Conservation (phyloP, 2,113 vertebrate species). For the Ptyas mucosa region DNA sequence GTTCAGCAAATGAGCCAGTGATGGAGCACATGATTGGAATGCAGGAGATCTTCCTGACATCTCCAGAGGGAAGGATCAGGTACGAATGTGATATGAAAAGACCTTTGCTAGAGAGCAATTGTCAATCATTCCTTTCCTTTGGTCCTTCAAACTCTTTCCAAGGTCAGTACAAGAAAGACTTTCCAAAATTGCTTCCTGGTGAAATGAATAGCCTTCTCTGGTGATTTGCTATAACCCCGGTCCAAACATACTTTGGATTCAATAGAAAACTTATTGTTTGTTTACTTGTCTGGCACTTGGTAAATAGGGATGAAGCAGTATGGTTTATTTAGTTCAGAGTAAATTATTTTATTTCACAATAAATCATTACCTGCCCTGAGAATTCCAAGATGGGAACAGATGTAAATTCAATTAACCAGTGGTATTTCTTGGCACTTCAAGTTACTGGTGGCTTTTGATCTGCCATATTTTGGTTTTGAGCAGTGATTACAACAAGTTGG, state of each 20-base stretch:
- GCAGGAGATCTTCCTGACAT: neutral
- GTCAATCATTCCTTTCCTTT: neutral
- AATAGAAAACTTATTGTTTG: neutral
- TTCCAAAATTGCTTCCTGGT: neutral
- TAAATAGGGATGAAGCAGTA: neutral
- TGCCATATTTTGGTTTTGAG: conserved; percentile 4
- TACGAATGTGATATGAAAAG: neutral
- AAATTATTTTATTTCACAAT: neutral
- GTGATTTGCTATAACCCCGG: neutral
- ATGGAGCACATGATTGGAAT: neutral
- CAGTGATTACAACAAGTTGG: neutral
- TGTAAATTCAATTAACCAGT: neutral
- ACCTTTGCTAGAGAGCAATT: neutral
- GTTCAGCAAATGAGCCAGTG: neutral
- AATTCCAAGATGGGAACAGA: neutral
- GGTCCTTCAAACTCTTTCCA: neutral
- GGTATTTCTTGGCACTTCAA: neutral
- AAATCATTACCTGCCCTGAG: neutral
- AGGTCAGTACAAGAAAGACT: neutral
- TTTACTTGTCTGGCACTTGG: neutral
- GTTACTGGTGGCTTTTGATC: neutral
- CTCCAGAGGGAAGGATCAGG: neutral
- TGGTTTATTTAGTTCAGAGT: neutral
- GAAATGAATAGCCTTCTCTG: neutral
- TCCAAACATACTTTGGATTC: neutral